These are phyloP conservation scores for Uropetala carovei DNA, from an alignment of 2,888 invertebrate genomes.

Conservation along the genomic window DNA sequence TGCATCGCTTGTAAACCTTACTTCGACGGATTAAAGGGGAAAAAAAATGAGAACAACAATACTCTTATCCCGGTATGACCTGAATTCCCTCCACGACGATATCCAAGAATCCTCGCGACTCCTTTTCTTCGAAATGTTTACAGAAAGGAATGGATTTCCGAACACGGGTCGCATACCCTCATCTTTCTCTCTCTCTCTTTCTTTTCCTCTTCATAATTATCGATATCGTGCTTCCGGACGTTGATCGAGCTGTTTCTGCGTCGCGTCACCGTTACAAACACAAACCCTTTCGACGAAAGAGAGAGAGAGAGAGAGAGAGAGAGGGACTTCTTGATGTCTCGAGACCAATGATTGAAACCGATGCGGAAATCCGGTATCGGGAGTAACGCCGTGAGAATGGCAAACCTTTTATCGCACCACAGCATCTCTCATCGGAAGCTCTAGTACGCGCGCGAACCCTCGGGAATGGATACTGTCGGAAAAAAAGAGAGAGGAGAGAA, in stretches of 20 bases:
- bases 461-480: neutral
- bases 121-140: neutral
- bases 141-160: slow-evolving; percentile 25
- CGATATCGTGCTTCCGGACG: slow-evolving; percentile 53
- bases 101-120: neutral
- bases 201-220: slow-evolving; percentile 42
- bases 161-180: neutral
- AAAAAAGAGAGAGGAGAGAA: slow-evolving; percentile 32
- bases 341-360: slow-evolving; percentile 61
- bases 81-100: neutral
- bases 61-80: neutral
- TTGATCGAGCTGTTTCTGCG: slow-evolving; percentile 36
- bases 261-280: slow-evolving; percentile 31
- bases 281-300: neutral
- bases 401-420: slow-evolving; percentile 52
- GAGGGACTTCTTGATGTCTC: slow-evolving; percentile 34
- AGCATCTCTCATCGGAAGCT: slow-evolving; percentile 48
- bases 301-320: neutral
- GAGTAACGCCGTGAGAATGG: slow-evolving; percentile 22
- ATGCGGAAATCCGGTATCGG: slow-evolving; percentile 63
- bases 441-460: neutral
- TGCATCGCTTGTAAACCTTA: too few species aligned
- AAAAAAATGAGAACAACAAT: neutral
- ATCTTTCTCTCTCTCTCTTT: neutral
- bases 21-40: neutral